These are phyloP conservation scores for Gambelia wislizenii DNA, from an alignment of 2,797 vertebrate genomes.

Conservation along the genomic window DNA sequence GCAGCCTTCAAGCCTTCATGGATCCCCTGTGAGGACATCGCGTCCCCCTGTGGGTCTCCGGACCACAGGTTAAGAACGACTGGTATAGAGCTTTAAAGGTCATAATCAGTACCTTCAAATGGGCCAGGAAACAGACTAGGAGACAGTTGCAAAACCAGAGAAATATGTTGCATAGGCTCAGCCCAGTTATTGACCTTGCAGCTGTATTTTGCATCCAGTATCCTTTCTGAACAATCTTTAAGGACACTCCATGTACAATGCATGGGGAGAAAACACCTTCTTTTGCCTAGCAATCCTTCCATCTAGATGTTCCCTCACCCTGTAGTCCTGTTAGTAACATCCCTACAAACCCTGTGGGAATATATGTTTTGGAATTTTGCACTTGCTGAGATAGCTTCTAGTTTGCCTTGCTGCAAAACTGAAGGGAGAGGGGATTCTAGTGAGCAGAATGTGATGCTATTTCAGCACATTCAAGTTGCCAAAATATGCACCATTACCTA, in stretches of 20 bases:
- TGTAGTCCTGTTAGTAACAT: neutral
- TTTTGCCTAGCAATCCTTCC: neutral
- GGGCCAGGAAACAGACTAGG: neutral
- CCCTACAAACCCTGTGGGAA: neutral
- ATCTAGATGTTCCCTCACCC: neutral
- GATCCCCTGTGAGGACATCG: no score
- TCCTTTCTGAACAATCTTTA: neutral
- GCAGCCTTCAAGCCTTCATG: no score
- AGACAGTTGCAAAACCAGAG: neutral
- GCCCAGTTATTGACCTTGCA: neutral
- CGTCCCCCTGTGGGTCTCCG: no score
- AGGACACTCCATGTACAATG: neutral
- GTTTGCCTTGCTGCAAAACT: neutral
- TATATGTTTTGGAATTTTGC: neutral
- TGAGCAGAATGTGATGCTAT: neutral
- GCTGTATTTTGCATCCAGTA: neutral
- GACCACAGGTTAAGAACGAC: no score
- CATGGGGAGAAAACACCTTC: neutral
- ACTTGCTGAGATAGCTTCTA: neutral
- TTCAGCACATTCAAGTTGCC: neutral
- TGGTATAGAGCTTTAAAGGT: neutral
- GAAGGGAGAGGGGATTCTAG: neutral
- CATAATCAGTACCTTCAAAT: neutral
- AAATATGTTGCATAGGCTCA: neutral
- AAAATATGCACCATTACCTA: neutral